These are phyloP conservation scores for Notarius lentiginosus DNA, from an alignment of 2,113 vertebrate species.

Conservation along the genomic window DNA sequence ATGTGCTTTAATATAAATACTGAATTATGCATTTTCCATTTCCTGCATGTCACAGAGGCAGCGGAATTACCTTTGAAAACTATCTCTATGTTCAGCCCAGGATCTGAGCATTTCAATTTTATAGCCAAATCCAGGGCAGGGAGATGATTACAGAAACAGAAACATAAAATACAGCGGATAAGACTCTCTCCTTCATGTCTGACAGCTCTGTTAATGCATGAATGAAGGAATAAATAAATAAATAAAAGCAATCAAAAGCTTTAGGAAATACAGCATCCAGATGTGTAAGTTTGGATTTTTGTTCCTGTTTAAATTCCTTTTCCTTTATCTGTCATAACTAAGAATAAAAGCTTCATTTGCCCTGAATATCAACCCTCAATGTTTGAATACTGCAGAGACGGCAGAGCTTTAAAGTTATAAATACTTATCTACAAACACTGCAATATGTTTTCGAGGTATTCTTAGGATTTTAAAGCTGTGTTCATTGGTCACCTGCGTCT, in stretches of 20 bases:
- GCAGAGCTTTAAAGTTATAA: background rate
- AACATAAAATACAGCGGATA: background rate
- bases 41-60: constrained; percentile 29
- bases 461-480: background rate
- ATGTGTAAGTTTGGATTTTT: background rate
- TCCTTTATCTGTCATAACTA: background rate
- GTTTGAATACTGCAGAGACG: background rate
- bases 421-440: constrained; percentile 15
- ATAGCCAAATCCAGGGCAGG: constrained; percentile 3
- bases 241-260: background rate
- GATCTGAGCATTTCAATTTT: constrained; percentile 7
- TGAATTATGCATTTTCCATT: constrained; percentile 55
- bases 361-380: background rate
- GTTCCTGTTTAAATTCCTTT: background rate
- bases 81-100: constrained; percentile 30
- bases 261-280: background rate
- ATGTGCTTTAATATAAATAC: constrained; percentile 45
- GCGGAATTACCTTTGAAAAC: constrained; percentile 33
- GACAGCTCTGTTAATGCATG: constrained; percentile 1
- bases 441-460: background rate
- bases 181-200: constrained; percentile 12
- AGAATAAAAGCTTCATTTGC: background rate
- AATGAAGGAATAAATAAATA: background rate
- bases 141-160: background rate
- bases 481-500: background rate